Percentiles rank a stretch among this genome's conserved stretches.
Conservation (phyloP, 2,888 invertebrate species). For the Amiota communis region DNA sequence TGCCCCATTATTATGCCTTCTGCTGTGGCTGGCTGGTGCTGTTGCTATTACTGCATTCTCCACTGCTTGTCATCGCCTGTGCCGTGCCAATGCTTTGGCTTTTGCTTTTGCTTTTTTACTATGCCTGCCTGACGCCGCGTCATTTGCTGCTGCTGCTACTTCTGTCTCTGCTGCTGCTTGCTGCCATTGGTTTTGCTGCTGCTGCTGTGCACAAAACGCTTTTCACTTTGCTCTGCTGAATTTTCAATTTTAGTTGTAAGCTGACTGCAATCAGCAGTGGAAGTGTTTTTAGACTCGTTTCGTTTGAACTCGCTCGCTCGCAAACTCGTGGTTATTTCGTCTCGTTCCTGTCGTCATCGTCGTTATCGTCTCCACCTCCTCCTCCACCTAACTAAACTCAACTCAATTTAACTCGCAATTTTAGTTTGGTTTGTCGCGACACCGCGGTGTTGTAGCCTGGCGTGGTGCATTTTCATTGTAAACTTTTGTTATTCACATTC, state of each 20-base stretch:
- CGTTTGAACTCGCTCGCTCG: slow-evolving; percentile 29
- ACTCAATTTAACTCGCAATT: background rate
- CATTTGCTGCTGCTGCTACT: background rate
- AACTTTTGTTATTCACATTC: background rate
- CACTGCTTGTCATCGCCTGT: slow-evolving; percentile 38
- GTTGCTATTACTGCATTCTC: slow-evolving; percentile 41
- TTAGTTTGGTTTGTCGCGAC: background rate
- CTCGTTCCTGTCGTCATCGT: background rate
- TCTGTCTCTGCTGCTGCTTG: slow-evolving; percentile 35
- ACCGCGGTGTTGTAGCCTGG: slow-evolving; percentile 2
- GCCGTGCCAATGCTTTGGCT: slow-evolving; percentile 8
- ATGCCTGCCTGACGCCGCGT: slow-evolving; percentile 39
- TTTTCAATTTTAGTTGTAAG: slow-evolving; percentile 72
- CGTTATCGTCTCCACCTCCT: background rate
- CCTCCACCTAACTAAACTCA: no score
- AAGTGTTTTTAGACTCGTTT: slow-evolving; percentile 44
- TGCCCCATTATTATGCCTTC: background rate
- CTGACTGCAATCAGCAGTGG: slow-evolving; percentile 72
- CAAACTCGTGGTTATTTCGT: slow-evolving; percentile 37
- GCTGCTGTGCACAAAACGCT: slow-evolving; percentile 58
- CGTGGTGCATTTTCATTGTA: slow-evolving; percentile 2
- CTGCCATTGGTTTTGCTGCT: slow-evolving; percentile 42
- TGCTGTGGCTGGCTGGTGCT: slow-evolving; percentile 15
- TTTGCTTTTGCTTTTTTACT: background rate
- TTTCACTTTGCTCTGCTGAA: slow-evolving; percentile 70